Evolutionary conservation across 2,888 invertebrate genomes (phyloP), one percentile per base, ranked within the genome.

Genomic region (Ptychoptera contaminata): DNA sequence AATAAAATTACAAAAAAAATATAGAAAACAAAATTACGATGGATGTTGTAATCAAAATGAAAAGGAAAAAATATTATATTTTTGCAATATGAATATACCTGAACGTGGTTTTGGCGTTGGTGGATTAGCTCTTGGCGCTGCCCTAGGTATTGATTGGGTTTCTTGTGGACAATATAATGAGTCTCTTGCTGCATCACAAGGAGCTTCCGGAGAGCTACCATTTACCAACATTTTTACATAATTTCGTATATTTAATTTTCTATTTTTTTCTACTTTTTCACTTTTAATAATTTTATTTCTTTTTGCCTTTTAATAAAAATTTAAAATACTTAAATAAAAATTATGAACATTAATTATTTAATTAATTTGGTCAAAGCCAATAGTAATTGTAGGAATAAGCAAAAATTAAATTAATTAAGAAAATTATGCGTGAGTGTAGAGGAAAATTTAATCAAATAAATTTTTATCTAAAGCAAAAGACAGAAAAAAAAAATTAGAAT

Each of bases 21-120:
- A 15, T 12, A 32, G 40, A 14, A 10, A 40, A 40, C 12, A 10
- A 15, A 15, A 14, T 10, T 2, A 15, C 5, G 12, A 10, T 8
- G 7, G 16, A 40, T 6, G 9, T 3, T 11, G 12, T 23, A 39
- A 39, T n/a, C 5, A 11, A 36, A 23, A 16, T 9, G 29, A 39
- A 39, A 2, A 23, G 9, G 4, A 7, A 39, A 11, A 39, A 29
- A 23, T n/a, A 30, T n/a, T 16, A 30, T 5, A 11, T 3, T n/a
- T 39, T 12, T 2, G 16, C 29, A 8, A 3, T 16, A n/a, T 10
- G 11, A 50, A 56, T n/a, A n/a, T 61, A 64, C 58, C 60, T 60
- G 60, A 60, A 49, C 65, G 59, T 39, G 65, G 65, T 50, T 64
- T 65, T 47, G 65, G 64, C 46, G 63, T 65, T 52, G 65, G 65